Evolutionary conservation across 2,888 invertebrate species (phyloP).

Genomic region (Rhabditoides inermis): DNA sequence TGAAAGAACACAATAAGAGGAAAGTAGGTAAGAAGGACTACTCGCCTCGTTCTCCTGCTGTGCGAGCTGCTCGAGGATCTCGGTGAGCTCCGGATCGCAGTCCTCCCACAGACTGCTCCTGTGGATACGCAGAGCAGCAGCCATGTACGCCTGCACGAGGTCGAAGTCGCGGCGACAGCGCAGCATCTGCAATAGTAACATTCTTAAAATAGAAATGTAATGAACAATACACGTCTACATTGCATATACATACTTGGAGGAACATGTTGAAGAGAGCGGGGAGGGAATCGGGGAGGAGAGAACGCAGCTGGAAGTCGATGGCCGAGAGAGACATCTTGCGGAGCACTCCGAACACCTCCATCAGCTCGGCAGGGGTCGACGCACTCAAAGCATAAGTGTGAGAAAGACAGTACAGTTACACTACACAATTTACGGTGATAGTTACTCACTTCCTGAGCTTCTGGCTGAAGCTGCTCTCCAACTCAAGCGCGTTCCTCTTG

Average conservation of each 20-base stretch:
- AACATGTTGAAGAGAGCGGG: conserved; percentile 36
- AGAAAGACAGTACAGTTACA: not conserved
- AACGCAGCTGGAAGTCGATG: conserved; percentile 43
- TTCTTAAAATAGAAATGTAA: conserved; percentile 57
- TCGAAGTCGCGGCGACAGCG: conserved; percentile 75
- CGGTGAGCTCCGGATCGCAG: conserved; percentile 4
- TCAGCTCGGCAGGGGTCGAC: conserved; percentile 8
- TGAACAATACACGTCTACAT: not conserved
- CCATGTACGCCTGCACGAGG: conserved; percentile 78
- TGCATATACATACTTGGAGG: conserved; percentile 11
- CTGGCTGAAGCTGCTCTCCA: conserved; percentile 27
- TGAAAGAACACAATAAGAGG: not conserved
- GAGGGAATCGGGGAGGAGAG: conserved; percentile 23
- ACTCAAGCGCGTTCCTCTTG: conserved; percentile 33
- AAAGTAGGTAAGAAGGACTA: too few relatives aligned
- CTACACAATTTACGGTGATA: not conserved
- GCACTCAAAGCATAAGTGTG: conserved; percentile 18
- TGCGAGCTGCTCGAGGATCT: conserved; percentile 11
- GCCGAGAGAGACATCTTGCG: conserved; percentile 34
- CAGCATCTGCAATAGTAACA: conserved; percentile 66
- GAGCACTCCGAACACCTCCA: conserved; percentile 19
- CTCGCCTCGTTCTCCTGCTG: conserved; percentile 1
- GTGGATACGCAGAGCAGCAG: conserved; percentile 71
- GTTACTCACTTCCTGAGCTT: conserved; percentile 11
- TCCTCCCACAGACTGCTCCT: conserved; percentile 9